Percentiles rank a stretch among this genome's conserved stretches.
Evolutionary conservation across 2,797 vertebrate species (phyloP).

Genomic region (Salmo trutta): DNA sequence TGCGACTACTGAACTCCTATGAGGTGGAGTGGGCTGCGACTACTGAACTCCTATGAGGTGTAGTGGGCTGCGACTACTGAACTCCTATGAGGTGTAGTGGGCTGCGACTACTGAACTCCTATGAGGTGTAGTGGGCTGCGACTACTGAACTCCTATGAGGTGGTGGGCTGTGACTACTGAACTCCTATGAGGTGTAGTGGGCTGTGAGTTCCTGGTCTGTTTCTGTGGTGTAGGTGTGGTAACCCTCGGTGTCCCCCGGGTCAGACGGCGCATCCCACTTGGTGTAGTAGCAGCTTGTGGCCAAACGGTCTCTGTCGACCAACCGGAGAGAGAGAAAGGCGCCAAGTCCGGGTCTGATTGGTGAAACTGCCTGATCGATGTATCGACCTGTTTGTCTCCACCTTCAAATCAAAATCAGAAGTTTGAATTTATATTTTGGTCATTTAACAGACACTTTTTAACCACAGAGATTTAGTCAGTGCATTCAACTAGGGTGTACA

Average conservation of each 20-base stretch:
- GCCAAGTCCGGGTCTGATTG: conserved; percentile 60
- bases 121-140: not conserved
- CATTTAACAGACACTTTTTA: no score
- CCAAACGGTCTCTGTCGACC: conserved; percentile 27
- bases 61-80: not conserved
- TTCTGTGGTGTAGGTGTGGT: not conserved
- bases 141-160: not conserved
- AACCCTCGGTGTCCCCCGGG: not conserved
- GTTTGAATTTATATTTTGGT: no score
- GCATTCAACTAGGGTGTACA: no score
- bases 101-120: not conserved
- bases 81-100: not conserved
- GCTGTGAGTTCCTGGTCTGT: not conserved
- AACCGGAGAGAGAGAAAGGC: conserved; percentile 18
- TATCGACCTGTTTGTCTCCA: conserved; percentile 56
- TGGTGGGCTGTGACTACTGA: accelerated
- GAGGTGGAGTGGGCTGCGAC: not conserved
- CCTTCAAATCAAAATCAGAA: conserved; percentile 37
- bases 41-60: no score
- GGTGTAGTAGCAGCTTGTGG: not conserved
- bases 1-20: not conserved
- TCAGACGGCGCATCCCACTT: conserved; percentile 12
- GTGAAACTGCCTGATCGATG: conserved; percentile 79
- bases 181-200: not conserved
- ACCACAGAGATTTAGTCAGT: no score